A percentile compares a stretch with the other conserved stretches of the same genome.
phyloP scores from a whole-genome alignment of 2,888 invertebrate species.

The Harpagoxenus sublaevis region DNA sequence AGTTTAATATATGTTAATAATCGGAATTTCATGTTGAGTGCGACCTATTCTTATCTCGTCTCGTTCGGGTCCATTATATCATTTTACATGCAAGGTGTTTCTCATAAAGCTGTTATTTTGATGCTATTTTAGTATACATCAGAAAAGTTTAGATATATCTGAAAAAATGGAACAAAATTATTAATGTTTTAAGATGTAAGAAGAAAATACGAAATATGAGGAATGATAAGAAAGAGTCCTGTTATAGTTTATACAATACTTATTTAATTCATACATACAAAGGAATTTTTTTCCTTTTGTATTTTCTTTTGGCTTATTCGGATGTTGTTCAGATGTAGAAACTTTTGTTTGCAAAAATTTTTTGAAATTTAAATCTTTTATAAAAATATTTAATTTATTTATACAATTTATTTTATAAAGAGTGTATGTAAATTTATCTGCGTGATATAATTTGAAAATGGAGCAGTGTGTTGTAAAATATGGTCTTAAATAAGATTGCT shows the following conservation, averaged over 20 bases:
- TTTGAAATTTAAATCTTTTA: background rate
- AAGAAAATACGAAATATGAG: background rate
- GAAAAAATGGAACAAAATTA: background rate
- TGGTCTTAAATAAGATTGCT: conserved; percentile 62
- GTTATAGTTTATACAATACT: background rate
- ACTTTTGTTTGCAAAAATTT: background rate
- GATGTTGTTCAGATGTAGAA: background rate
- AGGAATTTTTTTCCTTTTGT: background rate
- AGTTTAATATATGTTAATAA: conserved; percentile 12
- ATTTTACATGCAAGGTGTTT: conserved; percentile 37
- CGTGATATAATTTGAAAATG: background rate
- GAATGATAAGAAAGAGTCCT: background rate
- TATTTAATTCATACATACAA: background rate
- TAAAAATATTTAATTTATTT: background rate
- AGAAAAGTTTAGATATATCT: background rate
- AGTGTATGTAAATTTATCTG: background rate
- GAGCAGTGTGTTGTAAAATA: background rate
- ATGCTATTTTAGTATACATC: background rate
- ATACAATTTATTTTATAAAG: conserved; percentile 5
- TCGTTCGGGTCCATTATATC: conserved; percentile 51
- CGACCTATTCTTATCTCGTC: conserved; percentile 20
- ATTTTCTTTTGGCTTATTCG: background rate
- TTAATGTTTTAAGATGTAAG: background rate
- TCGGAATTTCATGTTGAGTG: background rate
- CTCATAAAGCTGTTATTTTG: conserved; percentile 9